Base-by-base conservation (phyloP, 2,888 invertebrate genomes). In the Gari tellinella region DNA sequence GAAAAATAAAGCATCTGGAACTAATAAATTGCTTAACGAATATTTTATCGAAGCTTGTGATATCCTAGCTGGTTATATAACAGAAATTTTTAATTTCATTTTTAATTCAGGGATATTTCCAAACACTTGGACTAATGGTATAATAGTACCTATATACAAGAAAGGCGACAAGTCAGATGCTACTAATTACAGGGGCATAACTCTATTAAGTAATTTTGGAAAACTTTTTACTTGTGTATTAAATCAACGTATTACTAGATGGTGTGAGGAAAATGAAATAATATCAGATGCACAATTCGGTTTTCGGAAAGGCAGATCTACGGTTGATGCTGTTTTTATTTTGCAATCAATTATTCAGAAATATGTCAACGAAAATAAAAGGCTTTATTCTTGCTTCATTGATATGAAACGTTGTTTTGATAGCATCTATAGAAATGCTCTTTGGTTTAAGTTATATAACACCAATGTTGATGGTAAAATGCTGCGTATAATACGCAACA, bases 181-280 rank as follows among this genome's bases (percentile, higher is more conserved):
- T 8, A 64, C 51, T 48, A 72, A 72, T 37, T 76, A 60, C 41
- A 21, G 72, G 21, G 76, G 72, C 1, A 64, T 72, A 37, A 72
- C 64, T 37, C 31, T 72, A 10, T 38, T 68, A n/a, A 68, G 64
- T 61, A 51, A 41, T 48, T n/a, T 75, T n/a, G 45, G 46, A 1
- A 68, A 68, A 55, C 40, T 66, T 5, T 62, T 67, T 53, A 72
- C 70, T 8, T 26, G 52, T 8, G 43, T 68, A 19, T 15, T 72
- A 31, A 68, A 77, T 57, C 41, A 51, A 5, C 19, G 68, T 21
- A 31, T 72, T 1, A 62, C 37, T 31, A 23, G 7, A 14, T 72
- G 45, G 40, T 45, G n/a, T 21, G 48, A 66, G 38, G 21, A 14
- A 1, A 40, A 55, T 38, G 4, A 37, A 49, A 5, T 40, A 25